Evolutionary conservation across 2,888 invertebrate species (phyloP), one percentile per base, ranked within the genome.

Genomic region (Sinelater perroti): DNA sequence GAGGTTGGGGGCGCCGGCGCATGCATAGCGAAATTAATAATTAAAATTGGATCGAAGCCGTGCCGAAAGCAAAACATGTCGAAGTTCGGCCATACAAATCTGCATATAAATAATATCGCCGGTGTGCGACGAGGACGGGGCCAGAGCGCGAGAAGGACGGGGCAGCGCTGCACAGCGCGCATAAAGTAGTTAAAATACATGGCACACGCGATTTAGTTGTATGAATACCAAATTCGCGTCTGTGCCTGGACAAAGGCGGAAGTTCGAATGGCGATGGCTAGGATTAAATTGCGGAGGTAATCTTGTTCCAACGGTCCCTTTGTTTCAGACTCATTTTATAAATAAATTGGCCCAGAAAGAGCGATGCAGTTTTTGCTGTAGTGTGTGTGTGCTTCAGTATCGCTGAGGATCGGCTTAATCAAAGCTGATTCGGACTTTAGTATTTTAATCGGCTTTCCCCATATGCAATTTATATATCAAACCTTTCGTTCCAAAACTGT

Each of bases 181-280:
- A 56, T 30, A 59, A 56, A 60, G 54, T 56, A 51, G 55, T 55
- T 56, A 60, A 50, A 56, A 60, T 60, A 60, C 59, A 54, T 54
- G 38, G 54, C 59, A 59, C 59, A 59, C 55, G 45, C 54, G 50
- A 55, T 54, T 44, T 47, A 64, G 66, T 66, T 66, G 65, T 68
- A 70, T 71, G 72, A 71, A 72, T 72, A 71, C 69, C 63, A 72
- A 71, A 70, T 68, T 67, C 63, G 59, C 62, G 60, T 58, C 56
- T 56, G 55, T 64, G 53, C 56, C 47, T 50, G 62, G 61, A 67
- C 67, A 68, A 67, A 68, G 68, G 69, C 65, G 66, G 63, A 69
- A 64, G 61, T 54, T 47, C 60, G 60, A 66, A 63, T 61, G 54
- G 42, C 30, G 24, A 21, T 31, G 51, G 45, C 28, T 42, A 50